Evolutionary conservation across 2,797 vertebrate species (phyloP).

Genomic region (Macropodus opercularis): DNA sequence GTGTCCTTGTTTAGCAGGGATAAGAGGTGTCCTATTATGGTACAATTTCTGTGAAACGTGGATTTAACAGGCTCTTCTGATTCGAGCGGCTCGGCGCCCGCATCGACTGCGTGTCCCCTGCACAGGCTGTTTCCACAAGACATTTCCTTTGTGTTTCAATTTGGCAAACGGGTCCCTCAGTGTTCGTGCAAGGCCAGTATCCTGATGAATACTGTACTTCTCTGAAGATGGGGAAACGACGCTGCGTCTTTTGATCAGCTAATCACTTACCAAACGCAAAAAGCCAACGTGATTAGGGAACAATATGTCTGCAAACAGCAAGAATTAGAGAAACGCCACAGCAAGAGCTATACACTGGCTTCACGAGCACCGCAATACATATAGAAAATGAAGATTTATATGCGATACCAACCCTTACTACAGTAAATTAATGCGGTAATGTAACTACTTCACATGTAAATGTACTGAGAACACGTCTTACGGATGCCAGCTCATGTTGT

Average conservation of each 20-base stretch:
- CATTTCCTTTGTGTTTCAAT: slow-evolving; percentile 41
- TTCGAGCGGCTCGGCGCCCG: slow-evolving; percentile 27
- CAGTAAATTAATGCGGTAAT: no score
- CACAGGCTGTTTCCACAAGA: slow-evolving; percentile 28
- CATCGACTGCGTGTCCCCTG: slow-evolving; percentile 9
- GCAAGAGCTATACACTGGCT: slow-evolving; percentile 6
- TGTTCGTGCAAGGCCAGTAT: slow-evolving; percentile 31
- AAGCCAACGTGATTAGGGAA: slow-evolving; percentile 24
- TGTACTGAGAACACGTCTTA: no score
- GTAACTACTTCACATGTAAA: no score
- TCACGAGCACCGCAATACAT: background rate
- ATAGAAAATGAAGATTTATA: no score
- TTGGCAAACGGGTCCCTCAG: slow-evolving; percentile 30
- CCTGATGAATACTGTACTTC: slow-evolving; percentile 29
- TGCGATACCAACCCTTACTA: no score
- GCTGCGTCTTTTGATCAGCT: slow-evolving; percentile 34
- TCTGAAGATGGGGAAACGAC: slow-evolving; percentile 17
- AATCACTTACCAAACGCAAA: slow-evolving; percentile 30
- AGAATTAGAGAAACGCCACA: background rate
- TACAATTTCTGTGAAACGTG: slow-evolving; percentile 36
- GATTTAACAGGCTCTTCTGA: slow-evolving; percentile 49
- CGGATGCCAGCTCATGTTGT: no score
- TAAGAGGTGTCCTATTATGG: slow-evolving; percentile 41
- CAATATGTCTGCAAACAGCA: slow-evolving; percentile 3
- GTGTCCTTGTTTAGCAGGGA: slow-evolving; percentile 48